phyloP scores from a whole-genome alignment of 2,888 invertebrate genomes.

The Mamestra brassicae region DNA sequence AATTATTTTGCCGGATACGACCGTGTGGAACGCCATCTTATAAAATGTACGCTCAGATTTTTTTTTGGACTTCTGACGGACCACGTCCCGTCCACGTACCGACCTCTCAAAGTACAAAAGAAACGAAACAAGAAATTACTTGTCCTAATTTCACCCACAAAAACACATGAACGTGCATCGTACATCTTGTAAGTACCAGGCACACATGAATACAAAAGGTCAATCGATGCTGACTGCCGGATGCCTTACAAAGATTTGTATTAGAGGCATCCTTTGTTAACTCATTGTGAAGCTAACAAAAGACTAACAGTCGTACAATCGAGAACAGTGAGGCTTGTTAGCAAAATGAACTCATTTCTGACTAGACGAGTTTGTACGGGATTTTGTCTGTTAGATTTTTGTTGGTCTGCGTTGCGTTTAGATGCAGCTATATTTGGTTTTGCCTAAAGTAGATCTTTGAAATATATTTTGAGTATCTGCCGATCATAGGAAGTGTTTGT shows the following conservation, averaged over 20 bases:
- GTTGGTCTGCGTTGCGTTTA: not conserved
- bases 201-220: conserved; percentile 35
- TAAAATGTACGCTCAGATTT: no score
- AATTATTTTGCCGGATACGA: no score
- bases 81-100: no score
- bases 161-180: not conserved
- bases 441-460: no score
- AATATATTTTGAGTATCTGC: no score
- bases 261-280: conserved; percentile 50
- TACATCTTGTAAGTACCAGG: conserved; percentile 4
- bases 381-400: not conserved
- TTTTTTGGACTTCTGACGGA: no score
- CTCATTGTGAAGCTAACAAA: conserved; percentile 58
- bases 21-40: no score
- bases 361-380: not conserved
- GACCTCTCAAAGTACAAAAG: not conserved
- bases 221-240: conserved; percentile 47
- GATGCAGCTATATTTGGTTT: no score
- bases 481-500: no score
- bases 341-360: conserved; percentile 5
- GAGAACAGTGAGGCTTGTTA: conserved; percentile 29
- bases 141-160: not conserved
- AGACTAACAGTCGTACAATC: conserved; percentile 27
- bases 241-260: conserved; percentile 52
- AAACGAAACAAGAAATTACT: not conserved